Evolutionary conservation across 2,888 invertebrate genomes (phyloP).

Genomic region (Patella pellucida): DNA sequence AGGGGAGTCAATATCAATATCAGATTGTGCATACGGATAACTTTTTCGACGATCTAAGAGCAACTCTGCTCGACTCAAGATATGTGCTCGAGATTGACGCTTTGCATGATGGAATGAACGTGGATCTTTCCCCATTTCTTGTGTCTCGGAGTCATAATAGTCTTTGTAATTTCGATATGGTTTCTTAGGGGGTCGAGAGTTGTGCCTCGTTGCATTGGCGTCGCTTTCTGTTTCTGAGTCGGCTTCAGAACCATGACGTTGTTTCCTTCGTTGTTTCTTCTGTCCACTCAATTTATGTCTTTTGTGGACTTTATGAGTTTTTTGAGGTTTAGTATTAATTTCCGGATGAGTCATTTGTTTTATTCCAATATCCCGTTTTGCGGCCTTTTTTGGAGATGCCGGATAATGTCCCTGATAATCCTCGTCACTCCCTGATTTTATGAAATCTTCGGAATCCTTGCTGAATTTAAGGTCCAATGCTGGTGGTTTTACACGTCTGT

Average conservation of each 20-base stretch:
- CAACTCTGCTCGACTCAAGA: neutral
- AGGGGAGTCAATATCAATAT: neutral
- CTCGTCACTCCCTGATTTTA: constrained; percentile 4
- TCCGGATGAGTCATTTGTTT: too few relatives aligned
- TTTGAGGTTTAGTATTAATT: too few relatives aligned
- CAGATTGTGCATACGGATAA: neutral
- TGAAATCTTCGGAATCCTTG: neutral
- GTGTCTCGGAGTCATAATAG: neutral
- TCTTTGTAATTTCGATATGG: constrained; percentile 2
- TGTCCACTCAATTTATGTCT: neutral
- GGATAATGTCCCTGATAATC: neutral
- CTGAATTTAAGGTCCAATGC: neutral
- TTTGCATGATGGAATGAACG: neutral
- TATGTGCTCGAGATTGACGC: neutral
- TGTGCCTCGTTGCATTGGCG: neutral
- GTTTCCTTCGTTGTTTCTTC: neutral
- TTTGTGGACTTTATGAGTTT: neutral
- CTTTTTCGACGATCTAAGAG: neutral
- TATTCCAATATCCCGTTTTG: too few relatives aligned
- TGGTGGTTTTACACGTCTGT: neutral
- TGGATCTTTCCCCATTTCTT: neutral
- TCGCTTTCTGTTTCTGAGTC: neutral
- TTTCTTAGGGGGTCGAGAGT: neutral
- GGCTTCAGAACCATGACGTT: constrained; percentile 2
- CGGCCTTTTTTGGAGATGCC: neutral